Evolutionary conservation across 1,140 invertebrate species (phyloP).

Genomic region (Sycophila sp.): DNA sequence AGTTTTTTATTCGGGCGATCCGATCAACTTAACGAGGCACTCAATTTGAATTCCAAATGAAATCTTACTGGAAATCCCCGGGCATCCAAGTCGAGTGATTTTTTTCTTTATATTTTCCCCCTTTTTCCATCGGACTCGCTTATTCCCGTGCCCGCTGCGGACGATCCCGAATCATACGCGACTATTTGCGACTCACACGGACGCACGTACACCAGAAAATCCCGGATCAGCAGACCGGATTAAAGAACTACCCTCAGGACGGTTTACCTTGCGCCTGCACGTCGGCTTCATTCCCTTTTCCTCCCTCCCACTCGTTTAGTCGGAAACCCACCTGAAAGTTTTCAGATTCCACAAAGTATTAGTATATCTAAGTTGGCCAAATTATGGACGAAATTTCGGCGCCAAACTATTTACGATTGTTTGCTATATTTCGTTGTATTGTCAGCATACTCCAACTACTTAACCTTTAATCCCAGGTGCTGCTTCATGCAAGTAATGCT

Average conservation of each 20-base stretch:
- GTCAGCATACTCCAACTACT: no score
- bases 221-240: conserved; percentile 19
- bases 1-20: conserved; percentile 11
- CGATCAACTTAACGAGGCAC: conserved; percentile 2
- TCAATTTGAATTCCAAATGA: conserved; percentile 19
- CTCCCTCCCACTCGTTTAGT: background rate
- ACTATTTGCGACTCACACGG: conserved; percentile 11
- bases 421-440: no score
- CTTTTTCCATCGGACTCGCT: background rate
- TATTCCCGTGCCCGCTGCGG: background rate
- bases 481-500: no score
- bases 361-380: no score
- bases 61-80: conserved; percentile 2
- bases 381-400: no score
- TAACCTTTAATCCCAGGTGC: no score
- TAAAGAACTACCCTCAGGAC: conserved; percentile 9
- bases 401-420: no score
- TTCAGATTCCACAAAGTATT: background rate
- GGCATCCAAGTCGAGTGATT: background rate
- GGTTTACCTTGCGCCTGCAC: background rate
- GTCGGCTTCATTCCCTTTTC: background rate
- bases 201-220: conserved; percentile 9
- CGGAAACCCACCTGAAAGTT: background rate
- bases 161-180: background rate
- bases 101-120: conserved; percentile 14